These are phyloP conservation scores for Stegodyphus dumicola DNA, from an alignment of 1,140 invertebrate genomes.

Conservation along the genomic window DNA sequence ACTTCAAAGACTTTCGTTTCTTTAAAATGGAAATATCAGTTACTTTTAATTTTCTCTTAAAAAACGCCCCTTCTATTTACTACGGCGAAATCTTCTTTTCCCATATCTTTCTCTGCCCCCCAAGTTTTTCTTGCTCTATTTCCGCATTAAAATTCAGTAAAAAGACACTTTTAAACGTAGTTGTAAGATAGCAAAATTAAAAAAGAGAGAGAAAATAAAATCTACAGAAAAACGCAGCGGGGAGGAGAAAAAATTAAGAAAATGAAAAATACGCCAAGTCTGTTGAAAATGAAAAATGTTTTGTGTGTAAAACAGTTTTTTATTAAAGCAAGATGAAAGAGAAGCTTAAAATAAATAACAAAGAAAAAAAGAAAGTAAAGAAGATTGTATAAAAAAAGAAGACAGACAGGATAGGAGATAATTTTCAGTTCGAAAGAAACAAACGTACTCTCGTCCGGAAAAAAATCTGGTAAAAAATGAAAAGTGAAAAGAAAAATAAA, in stretches of 20 bases:
- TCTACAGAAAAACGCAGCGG: slow-evolving; percentile 9
- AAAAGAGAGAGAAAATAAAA: slow-evolving; percentile 21
- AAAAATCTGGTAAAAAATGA: slow-evolving; percentile 5
- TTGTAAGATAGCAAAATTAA: slow-evolving; percentile 57
- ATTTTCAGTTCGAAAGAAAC: slow-evolving; percentile 57
- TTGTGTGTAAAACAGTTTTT: slow-evolving; percentile 62
- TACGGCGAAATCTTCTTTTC: slow-evolving; percentile 27
- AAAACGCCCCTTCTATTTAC: slow-evolving; percentile 55
- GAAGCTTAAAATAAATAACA: slow-evolving; percentile 60
- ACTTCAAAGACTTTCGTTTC: slow-evolving; percentile 52
- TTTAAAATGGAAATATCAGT: slow-evolving; percentile 61
- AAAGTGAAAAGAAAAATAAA: not conserved
- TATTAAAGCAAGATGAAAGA: slow-evolving; percentile 60
- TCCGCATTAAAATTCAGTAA: slow-evolving; percentile 60
- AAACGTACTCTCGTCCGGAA: slow-evolving; percentile 44
- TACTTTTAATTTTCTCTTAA: slow-evolving; percentile 60
- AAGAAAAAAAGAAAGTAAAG: slow-evolving; percentile 40
- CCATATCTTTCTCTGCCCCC: slow-evolving; percentile 7
- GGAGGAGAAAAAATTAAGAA: slow-evolving; percentile 33
- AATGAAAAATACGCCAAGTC: slow-evolving; percentile 54
- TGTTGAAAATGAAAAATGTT: slow-evolving; percentile 61
- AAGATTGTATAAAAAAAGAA: slow-evolving; percentile 23
- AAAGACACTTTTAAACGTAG: slow-evolving; percentile 51
- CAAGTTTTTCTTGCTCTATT: slow-evolving; percentile 52
- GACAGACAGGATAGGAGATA: slow-evolving; percentile 50